Conservation (phyloP, 2,113 vertebrate species). For the Callopanchax toddi region DNA sequence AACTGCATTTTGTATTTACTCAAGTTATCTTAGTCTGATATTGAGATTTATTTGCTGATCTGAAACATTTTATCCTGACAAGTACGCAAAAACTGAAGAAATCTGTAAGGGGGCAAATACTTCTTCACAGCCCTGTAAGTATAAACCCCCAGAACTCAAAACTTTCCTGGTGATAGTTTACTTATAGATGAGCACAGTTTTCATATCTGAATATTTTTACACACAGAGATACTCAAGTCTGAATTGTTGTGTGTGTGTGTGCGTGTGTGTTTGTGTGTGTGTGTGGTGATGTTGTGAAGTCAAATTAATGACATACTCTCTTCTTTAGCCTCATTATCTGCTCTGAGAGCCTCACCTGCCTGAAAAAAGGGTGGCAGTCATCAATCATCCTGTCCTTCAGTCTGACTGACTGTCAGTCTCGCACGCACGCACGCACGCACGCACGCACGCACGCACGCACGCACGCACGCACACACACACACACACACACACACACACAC, state of each 20-base stretch:
- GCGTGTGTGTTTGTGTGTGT: conserved; percentile 21
- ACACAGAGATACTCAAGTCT: background rate
- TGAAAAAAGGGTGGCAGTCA: conserved; percentile 51
- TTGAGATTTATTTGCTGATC: too few species aligned
- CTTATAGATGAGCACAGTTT: conserved; percentile 8
- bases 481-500: conserved; percentile 8
- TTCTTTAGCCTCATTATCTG: conserved; percentile 71
- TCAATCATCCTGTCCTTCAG: conserved; percentile 74
- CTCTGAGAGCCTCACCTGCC: conserved; percentile 62
- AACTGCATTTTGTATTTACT: too few species aligned
- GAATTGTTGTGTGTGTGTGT: conserved; percentile 42
- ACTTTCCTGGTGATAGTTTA: conserved; percentile 13
- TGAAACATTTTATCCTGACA: too few species aligned
- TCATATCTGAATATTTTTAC: background rate
- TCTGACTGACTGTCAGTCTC: conserved; percentile 56
- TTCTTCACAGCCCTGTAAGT: too few species aligned
- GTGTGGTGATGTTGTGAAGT: conserved; percentile 37
- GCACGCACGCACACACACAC: background rate
- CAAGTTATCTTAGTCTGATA: too few species aligned
- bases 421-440: background rate
- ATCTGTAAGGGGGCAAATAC: too few species aligned
- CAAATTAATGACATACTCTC: conserved; percentile 59
- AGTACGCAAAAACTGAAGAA: too few species aligned
- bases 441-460: conserved; percentile 1
- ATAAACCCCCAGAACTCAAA: too few species aligned